Evolutionary conservation across 2,797 vertebrate genomes (phyloP).

Genomic region (Sebastes minor): DNA sequence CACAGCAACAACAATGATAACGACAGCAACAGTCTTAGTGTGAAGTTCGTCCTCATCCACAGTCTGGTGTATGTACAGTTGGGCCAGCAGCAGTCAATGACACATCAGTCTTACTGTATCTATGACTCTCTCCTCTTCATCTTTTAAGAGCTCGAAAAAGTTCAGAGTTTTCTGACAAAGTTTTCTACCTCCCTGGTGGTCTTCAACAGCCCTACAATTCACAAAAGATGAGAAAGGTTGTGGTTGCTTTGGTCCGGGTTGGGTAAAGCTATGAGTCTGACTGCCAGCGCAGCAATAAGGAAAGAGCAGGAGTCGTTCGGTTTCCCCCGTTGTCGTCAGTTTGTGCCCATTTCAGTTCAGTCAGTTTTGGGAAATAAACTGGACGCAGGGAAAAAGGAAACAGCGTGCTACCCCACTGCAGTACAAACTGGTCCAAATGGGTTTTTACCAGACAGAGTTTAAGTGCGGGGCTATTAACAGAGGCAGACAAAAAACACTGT

Average conservation of each 20-base stretch:
- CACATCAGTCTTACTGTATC: background rate
- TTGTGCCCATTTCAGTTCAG: slow-evolving; percentile 3
- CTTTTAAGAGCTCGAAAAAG: background rate
- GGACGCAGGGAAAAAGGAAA: background rate
- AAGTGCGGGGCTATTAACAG: slow-evolving; percentile 38
- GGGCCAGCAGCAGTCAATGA: slow-evolving; percentile 19
- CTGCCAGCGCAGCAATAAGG: background rate
- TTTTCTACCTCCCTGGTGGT: background rate
- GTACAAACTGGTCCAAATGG: background rate
- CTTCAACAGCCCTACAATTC: slow-evolving; percentile 13
- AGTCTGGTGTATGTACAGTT: slow-evolving; percentile 42
- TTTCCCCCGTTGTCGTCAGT: background rate
- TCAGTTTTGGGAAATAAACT: slow-evolving; percentile 6
- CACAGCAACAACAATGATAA: slow-evolving; percentile 11
- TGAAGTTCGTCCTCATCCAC: slow-evolving; percentile 11
- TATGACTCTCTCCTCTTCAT: background rate
- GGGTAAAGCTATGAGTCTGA: slow-evolving; percentile 44
- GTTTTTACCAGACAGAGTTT: slow-evolving; percentile 18
- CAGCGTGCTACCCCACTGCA: background rate
- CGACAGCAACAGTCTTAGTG: slow-evolving; percentile 5
- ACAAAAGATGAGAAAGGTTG: background rate
- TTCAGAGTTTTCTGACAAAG: slow-evolving; percentile 2
- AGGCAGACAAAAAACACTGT: slow-evolving; percentile 13
- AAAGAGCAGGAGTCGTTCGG: background rate
- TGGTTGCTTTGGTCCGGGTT: slow-evolving; percentile 58